Evolutionary conservation across 2,888 invertebrate species (phyloP).

Genomic region (Uropetala carovei): DNA sequence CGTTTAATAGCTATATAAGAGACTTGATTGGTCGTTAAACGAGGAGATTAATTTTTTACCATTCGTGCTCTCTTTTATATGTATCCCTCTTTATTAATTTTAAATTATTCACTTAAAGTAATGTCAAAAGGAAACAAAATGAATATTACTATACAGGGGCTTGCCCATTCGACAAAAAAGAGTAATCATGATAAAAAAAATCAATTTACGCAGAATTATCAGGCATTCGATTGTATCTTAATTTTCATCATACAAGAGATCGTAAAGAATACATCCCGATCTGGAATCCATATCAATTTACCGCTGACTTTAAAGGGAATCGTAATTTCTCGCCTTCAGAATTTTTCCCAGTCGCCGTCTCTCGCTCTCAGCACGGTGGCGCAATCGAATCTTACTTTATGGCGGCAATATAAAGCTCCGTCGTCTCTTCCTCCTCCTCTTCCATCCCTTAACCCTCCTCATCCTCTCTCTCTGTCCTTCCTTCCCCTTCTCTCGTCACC

Average conservation of each 20-base stretch:
- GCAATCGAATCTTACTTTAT: slow-evolving; percentile 2
- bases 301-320: background rate
- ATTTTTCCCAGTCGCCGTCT: background rate
- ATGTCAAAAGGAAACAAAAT: no score
- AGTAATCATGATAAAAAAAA: background rate
- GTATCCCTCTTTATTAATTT: no score
- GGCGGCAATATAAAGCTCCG: slow-evolving; percentile 19
- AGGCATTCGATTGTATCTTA: background rate
- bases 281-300: background rate
- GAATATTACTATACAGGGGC: no score
- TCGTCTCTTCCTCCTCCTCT: background rate
- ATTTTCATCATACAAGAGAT: background rate
- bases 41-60: no score
- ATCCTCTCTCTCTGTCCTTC: background rate
- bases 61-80: no score
- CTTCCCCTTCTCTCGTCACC: background rate
- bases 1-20: no score
- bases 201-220: background rate
- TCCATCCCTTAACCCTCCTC: background rate
- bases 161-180: no score
- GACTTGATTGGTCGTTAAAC: no score
- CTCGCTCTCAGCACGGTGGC: slow-evolving; percentile 1
- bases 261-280: background rate
- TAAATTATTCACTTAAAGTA: no score
- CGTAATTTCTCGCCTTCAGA: slow-evolving; percentile 10